Conservation (phyloP, 2,113 vertebrate species). For the Pterocles orientalis region DNA sequence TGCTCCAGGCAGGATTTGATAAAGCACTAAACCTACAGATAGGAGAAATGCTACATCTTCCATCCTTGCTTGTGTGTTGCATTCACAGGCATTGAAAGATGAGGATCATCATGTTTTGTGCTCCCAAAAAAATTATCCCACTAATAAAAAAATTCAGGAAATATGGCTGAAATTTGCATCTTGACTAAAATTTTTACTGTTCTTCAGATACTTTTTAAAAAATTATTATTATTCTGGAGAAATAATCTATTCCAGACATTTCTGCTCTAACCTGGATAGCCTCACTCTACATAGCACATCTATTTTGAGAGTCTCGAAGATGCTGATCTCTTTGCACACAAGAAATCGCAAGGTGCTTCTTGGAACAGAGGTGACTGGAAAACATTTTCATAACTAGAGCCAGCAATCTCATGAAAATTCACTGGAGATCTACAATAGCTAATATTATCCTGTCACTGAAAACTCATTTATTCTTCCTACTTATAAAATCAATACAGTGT, state of each 20-base stretch:
- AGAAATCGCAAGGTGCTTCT: neutral
- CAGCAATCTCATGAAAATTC: neutral
- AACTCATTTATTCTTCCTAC: neutral
- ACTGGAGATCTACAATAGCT: neutral
- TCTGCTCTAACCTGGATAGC: neutral
- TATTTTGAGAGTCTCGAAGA: neutral
- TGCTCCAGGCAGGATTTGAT: neutral
- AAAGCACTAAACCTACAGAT: neutral
- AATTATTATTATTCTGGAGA: neutral
- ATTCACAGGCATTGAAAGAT: neutral
- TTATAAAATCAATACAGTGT: neutral
- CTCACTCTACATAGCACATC: neutral
- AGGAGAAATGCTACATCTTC: neutral
- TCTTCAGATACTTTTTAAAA: neutral
- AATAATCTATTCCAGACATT: neutral
- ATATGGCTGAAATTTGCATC: neutral
- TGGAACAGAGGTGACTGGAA: neutral
- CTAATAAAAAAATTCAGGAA: neutral
- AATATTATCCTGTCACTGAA: neutral
- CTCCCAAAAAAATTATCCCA: neutral
- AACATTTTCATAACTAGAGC: slow-evolving; percentile 4
- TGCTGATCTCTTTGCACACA: neutral
- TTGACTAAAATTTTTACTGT: neutral
- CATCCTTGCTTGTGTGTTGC: neutral
- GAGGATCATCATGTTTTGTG: neutral